Percentiles rank a stretch among this genome's conserved stretches.
These are phyloP conservation scores for Cottoperca gobio DNA, from an alignment of 2,797 vertebrate species.

Conservation along the genomic window DNA sequence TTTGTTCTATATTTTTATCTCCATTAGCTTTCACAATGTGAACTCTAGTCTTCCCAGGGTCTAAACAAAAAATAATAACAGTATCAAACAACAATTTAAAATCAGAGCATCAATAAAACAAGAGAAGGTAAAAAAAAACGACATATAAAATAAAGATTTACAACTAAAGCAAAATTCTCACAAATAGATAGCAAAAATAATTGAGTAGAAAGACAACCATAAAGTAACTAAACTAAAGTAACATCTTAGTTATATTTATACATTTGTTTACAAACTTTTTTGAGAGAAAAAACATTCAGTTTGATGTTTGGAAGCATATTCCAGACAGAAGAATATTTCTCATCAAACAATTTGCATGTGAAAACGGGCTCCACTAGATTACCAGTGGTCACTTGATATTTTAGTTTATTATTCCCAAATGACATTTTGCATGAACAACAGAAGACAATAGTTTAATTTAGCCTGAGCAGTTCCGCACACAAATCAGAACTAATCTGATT, in stretches of 20 bases:
- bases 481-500: background rate
- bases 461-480: background rate
- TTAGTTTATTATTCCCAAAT: background rate
- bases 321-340: background rate
- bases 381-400: background rate
- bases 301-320: background rate
- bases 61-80: background rate
- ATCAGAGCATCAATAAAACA: background rate
- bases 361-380: background rate
- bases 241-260: background rate
- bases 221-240: background rate
- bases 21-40: background rate
- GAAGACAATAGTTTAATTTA: background rate
- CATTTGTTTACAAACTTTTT: background rate
- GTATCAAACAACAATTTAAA: background rate
- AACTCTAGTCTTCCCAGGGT: background rate
- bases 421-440: background rate
- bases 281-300: background rate
- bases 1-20: background rate
- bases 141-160: background rate
- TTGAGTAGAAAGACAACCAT: background rate
- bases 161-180: background rate
- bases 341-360: background rate
- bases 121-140: background rate
- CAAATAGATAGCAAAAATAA: background rate